A percentile compares a stretch with the other conserved stretches of the same genome.
These are phyloP conservation scores for Metaphire vulgaris DNA, from an alignment of 1,140 invertebrate species.

Conservation along the genomic window DNA sequence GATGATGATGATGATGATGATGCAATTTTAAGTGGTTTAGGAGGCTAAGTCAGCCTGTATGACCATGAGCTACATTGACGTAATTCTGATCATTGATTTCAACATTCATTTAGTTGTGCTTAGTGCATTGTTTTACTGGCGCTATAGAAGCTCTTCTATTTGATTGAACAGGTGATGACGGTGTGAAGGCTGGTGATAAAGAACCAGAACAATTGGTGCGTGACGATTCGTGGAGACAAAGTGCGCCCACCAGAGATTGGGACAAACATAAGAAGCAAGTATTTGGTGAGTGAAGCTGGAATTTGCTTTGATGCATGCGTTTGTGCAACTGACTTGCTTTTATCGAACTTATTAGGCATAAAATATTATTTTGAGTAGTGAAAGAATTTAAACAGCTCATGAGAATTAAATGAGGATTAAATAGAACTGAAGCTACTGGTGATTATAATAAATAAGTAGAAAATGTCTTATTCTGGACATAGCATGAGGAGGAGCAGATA, in stretches of 20 bases:
- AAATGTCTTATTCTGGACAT: no score
- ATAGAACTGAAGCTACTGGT: no score
- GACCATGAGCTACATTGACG: no score
- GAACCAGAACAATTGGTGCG: constrained; percentile 8
- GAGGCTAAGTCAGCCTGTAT: no score
- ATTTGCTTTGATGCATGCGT: neutral
- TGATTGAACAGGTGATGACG: neutral
- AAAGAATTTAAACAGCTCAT: neutral
- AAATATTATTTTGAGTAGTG: neutral
- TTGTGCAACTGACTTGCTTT: constrained; percentile 11
- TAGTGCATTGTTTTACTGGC: no score
- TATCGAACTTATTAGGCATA: neutral
- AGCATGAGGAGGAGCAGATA: no score
- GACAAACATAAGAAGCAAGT: constrained; percentile 38
- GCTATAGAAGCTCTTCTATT: no score
- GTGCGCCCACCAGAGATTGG: constrained; percentile 39
- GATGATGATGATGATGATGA: no score
- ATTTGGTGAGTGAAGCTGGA: constrained; percentile 34
- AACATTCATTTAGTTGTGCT: no score
- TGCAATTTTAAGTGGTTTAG: no score
- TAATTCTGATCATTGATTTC: no score
- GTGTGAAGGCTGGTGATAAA: neutral
- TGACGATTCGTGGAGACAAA: constrained; percentile 25
- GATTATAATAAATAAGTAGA: no score
- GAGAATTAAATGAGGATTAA: neutral